Conservation (phyloP, 2,113 vertebrate species). For the Procavia capensis region DNA sequence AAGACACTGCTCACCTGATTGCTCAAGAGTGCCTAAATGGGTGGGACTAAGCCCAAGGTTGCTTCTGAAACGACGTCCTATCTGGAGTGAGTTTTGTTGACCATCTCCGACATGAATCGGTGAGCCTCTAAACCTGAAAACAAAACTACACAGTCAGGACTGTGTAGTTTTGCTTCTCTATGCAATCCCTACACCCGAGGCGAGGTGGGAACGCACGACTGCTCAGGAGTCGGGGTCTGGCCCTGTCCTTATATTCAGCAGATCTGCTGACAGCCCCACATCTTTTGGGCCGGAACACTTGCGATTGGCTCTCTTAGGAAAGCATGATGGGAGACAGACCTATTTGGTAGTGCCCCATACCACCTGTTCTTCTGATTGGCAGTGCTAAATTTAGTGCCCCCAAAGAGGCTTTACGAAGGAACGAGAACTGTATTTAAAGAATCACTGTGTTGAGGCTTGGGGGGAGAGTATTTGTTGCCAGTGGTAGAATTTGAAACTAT, state of each 20-base stretch:
- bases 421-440: constrained; percentile 71
- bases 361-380: constrained; percentile 88
- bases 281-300: constrained; percentile 74
- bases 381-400: constrained; percentile 86
- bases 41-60: constrained; percentile 93
- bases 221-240: constrained; percentile 92
- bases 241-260: constrained; percentile 91
- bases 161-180: constrained; percentile 97
- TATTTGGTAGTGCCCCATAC: constrained; percentile 86
- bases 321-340: constrained; percentile 87
- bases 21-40: constrained; percentile 94
- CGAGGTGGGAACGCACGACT: constrained; percentile 99
- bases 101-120: constrained; percentile 95
- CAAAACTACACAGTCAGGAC: constrained; percentile 96
- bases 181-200: constrained; percentile 99
- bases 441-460: constrained; percentile 7
- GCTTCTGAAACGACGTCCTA: constrained; percentile 93
- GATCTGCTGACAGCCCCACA: constrained; percentile 87
- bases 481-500: constrained; percentile 14
- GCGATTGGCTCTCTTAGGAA: constrained; percentile 89
- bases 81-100: constrained; percentile 91
- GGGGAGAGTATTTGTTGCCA: background rate
- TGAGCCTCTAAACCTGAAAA: constrained; percentile 93
- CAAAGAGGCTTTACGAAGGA: constrained; percentile 79
- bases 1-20: constrained; percentile 93